These are phyloP conservation scores for Congeria kusceri DNA, from an alignment of 2,888 invertebrate genomes.

Conservation along the genomic window DNA sequence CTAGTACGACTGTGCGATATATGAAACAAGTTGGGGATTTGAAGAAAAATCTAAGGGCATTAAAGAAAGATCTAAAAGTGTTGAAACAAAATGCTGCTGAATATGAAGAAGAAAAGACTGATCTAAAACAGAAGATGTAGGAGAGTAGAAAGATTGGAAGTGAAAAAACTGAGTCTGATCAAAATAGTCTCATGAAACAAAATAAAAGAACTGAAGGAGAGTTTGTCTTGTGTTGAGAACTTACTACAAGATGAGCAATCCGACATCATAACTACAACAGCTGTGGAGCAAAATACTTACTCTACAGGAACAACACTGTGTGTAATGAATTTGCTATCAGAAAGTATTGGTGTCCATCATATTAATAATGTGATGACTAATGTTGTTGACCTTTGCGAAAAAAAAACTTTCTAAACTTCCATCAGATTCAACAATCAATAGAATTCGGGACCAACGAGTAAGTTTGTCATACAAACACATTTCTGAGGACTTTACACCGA, in stretches of 20 bases:
- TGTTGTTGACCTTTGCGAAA: constrained; percentile 13
- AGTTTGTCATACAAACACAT: constrained; percentile 14
- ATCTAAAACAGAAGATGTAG: constrained; percentile 1
- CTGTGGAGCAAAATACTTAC: constrained; percentile 1
- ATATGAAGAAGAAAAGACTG: constrained; percentile 12
- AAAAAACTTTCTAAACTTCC: background rate
- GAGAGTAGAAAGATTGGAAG: background rate
- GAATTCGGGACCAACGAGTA: constrained; percentile 9
- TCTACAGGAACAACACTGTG: background rate
- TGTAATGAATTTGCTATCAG: constrained; percentile 12
- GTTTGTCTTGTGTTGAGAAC: background rate
- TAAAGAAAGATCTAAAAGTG: constrained; percentile 10
- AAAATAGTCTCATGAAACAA: background rate
- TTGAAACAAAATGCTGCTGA: constrained; percentile 7
- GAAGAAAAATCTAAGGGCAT: constrained; percentile 12
- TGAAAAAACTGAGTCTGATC: constrained; percentile 1
- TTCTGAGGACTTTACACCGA: background rate
- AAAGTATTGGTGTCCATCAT: constrained; percentile 18
- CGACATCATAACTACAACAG: background rate
- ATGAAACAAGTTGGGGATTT: constrained; percentile 4
- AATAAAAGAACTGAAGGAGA: background rate
- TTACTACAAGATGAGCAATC: background rate
- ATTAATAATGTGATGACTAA: constrained; percentile 11
- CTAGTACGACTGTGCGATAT: background rate
- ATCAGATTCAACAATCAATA: constrained; percentile 7